These are phyloP conservation scores for Hypanus sabinus DNA, from an alignment of 2,113 vertebrate genomes.

Conservation along the genomic window DNA sequence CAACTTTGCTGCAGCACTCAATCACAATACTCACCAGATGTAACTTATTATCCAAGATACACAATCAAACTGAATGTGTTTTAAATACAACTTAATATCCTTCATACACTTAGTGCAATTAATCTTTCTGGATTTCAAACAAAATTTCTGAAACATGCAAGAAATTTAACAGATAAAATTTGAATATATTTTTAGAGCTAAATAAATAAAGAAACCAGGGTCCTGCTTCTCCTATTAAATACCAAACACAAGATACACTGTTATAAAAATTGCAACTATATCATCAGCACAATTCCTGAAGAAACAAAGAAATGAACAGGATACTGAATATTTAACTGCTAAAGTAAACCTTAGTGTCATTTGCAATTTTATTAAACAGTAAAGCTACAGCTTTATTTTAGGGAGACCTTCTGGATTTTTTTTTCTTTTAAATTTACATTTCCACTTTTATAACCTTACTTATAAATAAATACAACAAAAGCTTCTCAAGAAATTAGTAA, in stretches of 20 bases:
- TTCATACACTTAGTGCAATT: not conserved
- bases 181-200: not conserved
- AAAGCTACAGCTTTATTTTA: not conserved
- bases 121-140: not conserved
- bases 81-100: slow-evolving; percentile 1
- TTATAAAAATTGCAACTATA: not conserved
- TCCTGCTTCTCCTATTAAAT: not conserved
- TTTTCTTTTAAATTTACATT: not conserved
- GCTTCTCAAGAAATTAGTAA: not conserved
- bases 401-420: not conserved
- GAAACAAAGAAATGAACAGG: not conserved
- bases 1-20: not conserved
- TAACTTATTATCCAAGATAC: not conserved
- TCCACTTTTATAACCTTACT: not conserved
- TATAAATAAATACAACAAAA: not conserved
- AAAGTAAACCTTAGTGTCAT: not conserved
- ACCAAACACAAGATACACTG: not conserved
- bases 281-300: not conserved
- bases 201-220: not conserved
- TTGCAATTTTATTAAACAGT: not conserved
- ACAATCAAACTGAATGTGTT: slow-evolving; percentile 8
- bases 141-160: not conserved
- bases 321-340: not conserved
- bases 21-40: not conserved
- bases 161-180: not conserved